phyloP scores from a whole-genome alignment of 2,113 vertebrate species.

The Hemicordylus capensis region DNA sequence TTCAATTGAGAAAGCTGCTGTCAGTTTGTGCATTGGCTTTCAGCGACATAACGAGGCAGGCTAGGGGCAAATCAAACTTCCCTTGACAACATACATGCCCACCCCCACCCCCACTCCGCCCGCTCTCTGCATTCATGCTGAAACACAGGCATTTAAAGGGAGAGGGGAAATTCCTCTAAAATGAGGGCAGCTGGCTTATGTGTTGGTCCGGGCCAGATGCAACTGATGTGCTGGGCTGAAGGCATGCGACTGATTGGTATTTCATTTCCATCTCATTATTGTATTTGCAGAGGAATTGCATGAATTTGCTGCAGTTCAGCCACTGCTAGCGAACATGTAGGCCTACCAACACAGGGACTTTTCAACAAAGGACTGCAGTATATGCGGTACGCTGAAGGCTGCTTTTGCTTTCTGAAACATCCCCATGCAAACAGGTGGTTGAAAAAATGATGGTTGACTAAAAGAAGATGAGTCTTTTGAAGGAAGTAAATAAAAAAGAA shows the following conservation, averaged over 20 bases:
- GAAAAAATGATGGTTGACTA: too few species aligned
- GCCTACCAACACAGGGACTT: not conserved
- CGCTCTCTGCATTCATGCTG: not conserved
- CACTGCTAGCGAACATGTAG: too few species aligned
- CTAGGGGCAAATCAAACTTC: conserved; percentile 11
- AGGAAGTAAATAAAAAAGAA: not conserved
- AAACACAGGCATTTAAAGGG: not conserved
- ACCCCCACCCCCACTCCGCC: not conserved
- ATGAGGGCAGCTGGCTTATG: not conserved
- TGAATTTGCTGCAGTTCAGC: not conserved
- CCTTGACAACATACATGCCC: conserved; percentile 22
- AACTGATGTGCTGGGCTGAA: not conserved
- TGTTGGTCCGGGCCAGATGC: not conserved
- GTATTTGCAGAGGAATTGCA: not conserved
- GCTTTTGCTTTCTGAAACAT: not conserved
- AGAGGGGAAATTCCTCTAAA: not conserved
- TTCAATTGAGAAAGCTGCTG: conserved; percentile 38
- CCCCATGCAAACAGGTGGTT: too few species aligned
- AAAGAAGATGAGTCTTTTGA: not conserved
- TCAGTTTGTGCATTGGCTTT: conserved; percentile 27
- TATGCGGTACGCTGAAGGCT: not conserved
- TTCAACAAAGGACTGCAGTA: not conserved
- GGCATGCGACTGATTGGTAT: not conserved
- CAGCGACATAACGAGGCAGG: conserved; percentile 14
- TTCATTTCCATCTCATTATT: not conserved